Percentiles rank a stretch among this genome's conserved stretches.
These are phyloP conservation scores for Poecilia latipinna DNA, from an alignment of 2,113 vertebrate species.

Conservation along the genomic window DNA sequence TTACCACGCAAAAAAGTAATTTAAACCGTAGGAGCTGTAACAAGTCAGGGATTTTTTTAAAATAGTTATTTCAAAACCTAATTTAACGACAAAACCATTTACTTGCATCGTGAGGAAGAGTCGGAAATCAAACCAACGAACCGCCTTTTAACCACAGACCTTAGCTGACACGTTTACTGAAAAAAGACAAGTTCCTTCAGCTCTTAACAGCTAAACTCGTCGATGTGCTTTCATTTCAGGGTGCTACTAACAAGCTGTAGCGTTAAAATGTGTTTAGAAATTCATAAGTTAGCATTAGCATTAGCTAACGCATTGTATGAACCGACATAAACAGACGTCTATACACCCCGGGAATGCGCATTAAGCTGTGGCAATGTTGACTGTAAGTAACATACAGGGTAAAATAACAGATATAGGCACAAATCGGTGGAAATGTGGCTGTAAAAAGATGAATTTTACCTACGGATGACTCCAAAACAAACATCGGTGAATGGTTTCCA, in stretches of 20 bases:
- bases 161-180: not conserved
- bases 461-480: conserved; percentile 73
- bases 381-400: rapidly evolving
- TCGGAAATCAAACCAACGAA: not conserved
- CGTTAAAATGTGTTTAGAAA: not conserved
- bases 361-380: rapidly evolving
- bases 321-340: conserved; percentile 56
- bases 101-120: not conserved
- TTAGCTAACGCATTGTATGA: conserved; percentile 24
- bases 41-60: not conserved
- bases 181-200: not conserved
- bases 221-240: rapidly evolving
- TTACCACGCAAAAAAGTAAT: not conserved
- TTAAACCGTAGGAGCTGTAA: too few relatives aligned
- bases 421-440: rapidly evolving
- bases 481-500: conserved; percentile 71
- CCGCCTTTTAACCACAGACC: conserved; percentile 38
- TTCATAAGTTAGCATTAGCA: conserved; percentile 22
- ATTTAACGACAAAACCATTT: not conserved
- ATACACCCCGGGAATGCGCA: not conserved
- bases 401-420: rapidly evolving
- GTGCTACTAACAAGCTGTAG: rapidly evolving
- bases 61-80: not conserved
- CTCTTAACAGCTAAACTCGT: rapidly evolving
- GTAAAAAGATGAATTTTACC: conserved; percentile 56